Evolutionary conservation across 2,113 vertebrate genomes (phyloP), one percentile per base, ranked within the genome.

Genomic region (Colossoma macropomum): DNA sequence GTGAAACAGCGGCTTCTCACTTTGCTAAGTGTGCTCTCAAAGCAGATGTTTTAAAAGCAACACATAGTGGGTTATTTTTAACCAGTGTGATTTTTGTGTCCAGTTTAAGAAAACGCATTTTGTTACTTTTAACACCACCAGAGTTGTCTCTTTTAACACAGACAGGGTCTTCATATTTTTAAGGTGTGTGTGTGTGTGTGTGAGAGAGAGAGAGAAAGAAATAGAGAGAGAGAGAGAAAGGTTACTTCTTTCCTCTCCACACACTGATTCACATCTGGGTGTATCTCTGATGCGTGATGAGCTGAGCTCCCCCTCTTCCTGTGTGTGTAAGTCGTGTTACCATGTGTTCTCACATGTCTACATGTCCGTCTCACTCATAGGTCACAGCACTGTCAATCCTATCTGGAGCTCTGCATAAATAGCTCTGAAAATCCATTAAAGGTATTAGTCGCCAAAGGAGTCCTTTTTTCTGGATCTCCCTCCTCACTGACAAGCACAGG

Each of bases 311-410:
- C 41, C 68, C 71, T 52, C 23, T 62, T 25, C n/a, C 59, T 56
- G 4, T 56, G 17, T 45, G 32, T 28, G 9, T 66, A 4, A n/a
- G 41, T 54, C 2, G 11, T 41, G 32, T 52, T 12, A 2, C 8
- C 23, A 30, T 75, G 71, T 32, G 27, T 52, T 12, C 28, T 7
- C 17, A 7, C n/a, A 30, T 50, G 19, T 38, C 12, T 65, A 52
- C 50, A 52, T 8, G 50, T 19, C 50, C 21, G 19, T 56, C 21
- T 56, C 41, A 1, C 41, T 76, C 80, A 80, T 85, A 79, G 80
- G 73, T 75, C 68, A 79, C 23, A 86, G 72, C 28, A 45, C 59
- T 79, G 21, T 63, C 86, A 87, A 85, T 87, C 88, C 83, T 70
- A 66, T 83, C 80, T 74, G 75, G 25, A 71, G 56, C 74, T 81